Evolutionary conservation across 2,113 vertebrate species (phyloP).

Genomic region (Amazona vittata): DNA sequence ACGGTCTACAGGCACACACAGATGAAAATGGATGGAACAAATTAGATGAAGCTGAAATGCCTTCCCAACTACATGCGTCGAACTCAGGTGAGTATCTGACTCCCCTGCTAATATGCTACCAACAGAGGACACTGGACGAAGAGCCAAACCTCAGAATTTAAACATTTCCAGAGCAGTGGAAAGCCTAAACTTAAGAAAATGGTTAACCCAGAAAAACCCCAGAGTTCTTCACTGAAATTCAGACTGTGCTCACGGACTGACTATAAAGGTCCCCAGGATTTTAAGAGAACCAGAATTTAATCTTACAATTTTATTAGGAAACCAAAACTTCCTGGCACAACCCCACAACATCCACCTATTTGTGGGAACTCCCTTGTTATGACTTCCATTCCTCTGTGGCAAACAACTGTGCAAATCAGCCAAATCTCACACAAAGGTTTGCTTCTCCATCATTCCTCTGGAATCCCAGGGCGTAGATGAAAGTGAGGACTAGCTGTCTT

Average conservation of each 20-base stretch:
- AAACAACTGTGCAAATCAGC: conserved; percentile 17
- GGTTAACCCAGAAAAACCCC: background rate
- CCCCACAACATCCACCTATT: background rate
- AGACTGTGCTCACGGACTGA: background rate
- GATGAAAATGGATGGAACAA: background rate
- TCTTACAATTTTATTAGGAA: conserved; percentile 19
- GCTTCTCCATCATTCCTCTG: conserved; percentile 23
- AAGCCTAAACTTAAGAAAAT: background rate
- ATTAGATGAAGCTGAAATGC: background rate
- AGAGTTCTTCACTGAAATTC: background rate
- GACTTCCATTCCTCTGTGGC: conserved; percentile 41
- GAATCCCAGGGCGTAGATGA: conserved; percentile 1
- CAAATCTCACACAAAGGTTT: conserved; percentile 47
- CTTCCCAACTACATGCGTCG: background rate
- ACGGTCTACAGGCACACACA: background rate
- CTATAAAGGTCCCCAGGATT: background rate
- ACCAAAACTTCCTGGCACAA: conserved; percentile 37
- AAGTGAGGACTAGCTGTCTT: background rate
- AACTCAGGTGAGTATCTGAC: background rate
- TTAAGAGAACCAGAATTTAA: background rate
- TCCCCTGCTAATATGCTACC: background rate
- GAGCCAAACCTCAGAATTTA: background rate
- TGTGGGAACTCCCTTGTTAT: conserved; percentile 57
- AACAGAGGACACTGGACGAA: background rate
- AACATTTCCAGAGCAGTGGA: background rate